Evolutionary conservation across 2,888 invertebrate species (phyloP), one percentile per base, ranked within the genome.

Genomic region (Dugesia japonica): DNA sequence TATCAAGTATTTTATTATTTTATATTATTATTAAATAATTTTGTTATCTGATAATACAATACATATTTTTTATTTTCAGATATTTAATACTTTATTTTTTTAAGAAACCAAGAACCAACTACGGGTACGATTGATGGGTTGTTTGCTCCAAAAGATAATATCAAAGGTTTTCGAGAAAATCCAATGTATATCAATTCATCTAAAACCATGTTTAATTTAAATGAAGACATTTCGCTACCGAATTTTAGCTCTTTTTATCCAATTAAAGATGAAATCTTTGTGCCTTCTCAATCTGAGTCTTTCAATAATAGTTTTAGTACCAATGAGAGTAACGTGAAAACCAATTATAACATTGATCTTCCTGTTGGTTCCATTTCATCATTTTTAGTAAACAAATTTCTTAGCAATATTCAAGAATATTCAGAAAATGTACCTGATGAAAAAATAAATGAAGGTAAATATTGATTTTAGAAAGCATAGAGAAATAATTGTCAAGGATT

Each of bases 201-300:
- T 1, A 56, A 56, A 56, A 23, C 56, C n/a, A 56, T 56, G 20
- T n/a, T n/a, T 56, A n/a, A 23, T 4, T 56, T 56, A 20, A 56
- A 56, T 56, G 56, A 56, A n/a, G 56, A 56, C n/a, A 20, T 56
- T 56, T 56, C 56, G 1, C 13, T 31, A 13, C 56, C 56, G 7
- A 56, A 56, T 23, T 20, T 56, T 4, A 56, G 17, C n/a, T 9
- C n/a, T 56, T 56, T 9, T 56, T 56, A 56, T 56, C 56, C 56
- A 56, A 56, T 56, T 4, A 56, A 56, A 56, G 56, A 56, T 56
- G 56, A 56, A 56, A 56, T 56, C n/a, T 56, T 56, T 56, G 56
- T 56, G 56, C 56, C 56, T 56, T 56, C 56, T 56, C 56, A 56
- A 56, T 9, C 56, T 56, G 56, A 56, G 56, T 56, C 56, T 56